phyloP scores from a whole-genome alignment of 2,888 invertebrate species.

The Aleiodes leptofemur region DNA sequence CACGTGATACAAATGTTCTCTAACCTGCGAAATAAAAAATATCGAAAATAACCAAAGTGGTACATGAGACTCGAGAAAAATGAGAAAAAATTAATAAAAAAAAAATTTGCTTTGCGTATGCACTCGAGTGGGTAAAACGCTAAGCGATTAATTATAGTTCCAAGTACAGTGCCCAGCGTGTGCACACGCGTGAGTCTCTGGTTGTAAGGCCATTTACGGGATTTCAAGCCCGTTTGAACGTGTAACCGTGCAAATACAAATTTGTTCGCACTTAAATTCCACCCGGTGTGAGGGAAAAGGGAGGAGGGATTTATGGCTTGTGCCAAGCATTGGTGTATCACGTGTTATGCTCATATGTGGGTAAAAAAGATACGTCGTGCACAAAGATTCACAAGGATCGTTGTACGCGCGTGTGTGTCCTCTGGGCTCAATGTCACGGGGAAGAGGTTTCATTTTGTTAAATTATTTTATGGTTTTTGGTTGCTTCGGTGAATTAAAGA shows the following conservation, averaged over 20 bases:
- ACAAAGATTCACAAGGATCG: background rate
- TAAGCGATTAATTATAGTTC: slow-evolving; percentile 24
- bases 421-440: slow-evolving; percentile 50
- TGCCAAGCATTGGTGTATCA: background rate
- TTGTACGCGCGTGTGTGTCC: slow-evolving; percentile 48
- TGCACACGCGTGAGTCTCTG: slow-evolving; percentile 51
- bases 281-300: slow-evolving; percentile 33
- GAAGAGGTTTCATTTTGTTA: slow-evolving; percentile 38
- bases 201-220: slow-evolving; percentile 74
- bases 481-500: no score
- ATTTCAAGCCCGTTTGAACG: slow-evolving; percentile 63
- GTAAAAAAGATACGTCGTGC: no score
- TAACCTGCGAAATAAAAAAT: no score
- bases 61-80: no score
- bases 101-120: no score
- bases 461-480: background rate
- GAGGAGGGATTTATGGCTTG: background rate
- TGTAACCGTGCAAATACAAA: slow-evolving; percentile 72
- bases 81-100: no score
- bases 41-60: no score
- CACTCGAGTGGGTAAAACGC: slow-evolving; percentile 5
- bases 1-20: no score
- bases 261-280: slow-evolving; percentile 74
- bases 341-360: no score
- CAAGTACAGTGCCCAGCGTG: slow-evolving; percentile 46